Evolutionary conservation across 2,113 vertebrate genomes (phyloP).

Genomic region (Phaethornis superciliosus): DNA sequence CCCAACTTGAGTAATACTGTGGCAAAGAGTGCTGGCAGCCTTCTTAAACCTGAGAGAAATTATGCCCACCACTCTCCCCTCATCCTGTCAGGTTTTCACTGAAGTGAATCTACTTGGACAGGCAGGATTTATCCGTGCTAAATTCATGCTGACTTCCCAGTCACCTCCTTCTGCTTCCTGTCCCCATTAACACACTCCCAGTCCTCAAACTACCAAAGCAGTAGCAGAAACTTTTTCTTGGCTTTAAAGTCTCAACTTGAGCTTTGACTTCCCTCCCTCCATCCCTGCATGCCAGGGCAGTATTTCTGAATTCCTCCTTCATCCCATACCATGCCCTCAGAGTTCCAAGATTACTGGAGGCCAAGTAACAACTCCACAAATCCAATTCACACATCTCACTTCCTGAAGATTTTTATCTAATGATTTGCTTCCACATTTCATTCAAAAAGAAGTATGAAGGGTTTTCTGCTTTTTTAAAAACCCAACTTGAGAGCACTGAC

Average conservation of each 20-base stretch:
- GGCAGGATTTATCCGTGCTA: neutral
- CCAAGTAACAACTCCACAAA: neutral
- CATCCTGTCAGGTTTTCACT: neutral
- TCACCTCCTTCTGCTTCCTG: neutral
- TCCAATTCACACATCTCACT: neutral
- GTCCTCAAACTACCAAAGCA: neutral
- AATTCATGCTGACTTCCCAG: neutral
- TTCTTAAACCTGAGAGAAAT: accelerated
- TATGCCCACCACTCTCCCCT: neutral
- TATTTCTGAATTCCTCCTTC: neutral
- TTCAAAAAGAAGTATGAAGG: neutral
- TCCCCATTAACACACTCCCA: neutral
- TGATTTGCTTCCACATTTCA: neutral
- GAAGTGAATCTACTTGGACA: neutral
- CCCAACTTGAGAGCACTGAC: slow-evolving; percentile 13
- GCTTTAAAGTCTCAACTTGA: neutral
- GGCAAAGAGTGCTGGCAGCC: neutral
- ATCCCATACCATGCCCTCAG: neutral
- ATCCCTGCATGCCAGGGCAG: neutral
- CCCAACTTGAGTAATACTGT: accelerated
- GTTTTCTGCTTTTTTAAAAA: slow-evolving; percentile 33
- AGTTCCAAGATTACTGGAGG: neutral
- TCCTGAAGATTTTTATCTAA: slow-evolving; percentile 9
- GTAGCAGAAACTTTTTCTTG: neutral
- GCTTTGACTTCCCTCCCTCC: neutral